Conservation (phyloP, 1,140 invertebrate species). For the Pseudomyrmex flavicornis region DNA sequence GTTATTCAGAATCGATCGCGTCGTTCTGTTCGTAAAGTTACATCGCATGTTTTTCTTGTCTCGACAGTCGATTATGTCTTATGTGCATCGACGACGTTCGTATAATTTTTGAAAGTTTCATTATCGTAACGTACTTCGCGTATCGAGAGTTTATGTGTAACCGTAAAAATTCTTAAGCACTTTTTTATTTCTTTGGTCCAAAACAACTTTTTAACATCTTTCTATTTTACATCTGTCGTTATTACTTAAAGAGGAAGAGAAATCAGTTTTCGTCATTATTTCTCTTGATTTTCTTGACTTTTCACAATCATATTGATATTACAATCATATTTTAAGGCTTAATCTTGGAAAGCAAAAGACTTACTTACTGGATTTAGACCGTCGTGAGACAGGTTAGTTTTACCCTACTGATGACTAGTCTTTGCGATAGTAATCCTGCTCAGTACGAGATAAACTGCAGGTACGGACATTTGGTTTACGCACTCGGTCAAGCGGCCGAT, state of each 20-base stretch:
- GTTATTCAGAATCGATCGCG: conserved; percentile 58
- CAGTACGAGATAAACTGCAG: too few relatives aligned
- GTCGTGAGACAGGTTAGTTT: too few relatives aligned
- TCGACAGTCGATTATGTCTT: conserved; percentile 39
- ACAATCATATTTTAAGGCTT: background rate
- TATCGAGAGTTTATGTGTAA: conserved; percentile 19
- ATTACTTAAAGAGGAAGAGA: background rate
- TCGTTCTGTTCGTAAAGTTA: conserved; percentile 25
- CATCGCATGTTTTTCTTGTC: conserved; percentile 36
- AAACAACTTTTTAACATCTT: background rate
- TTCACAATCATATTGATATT: background rate
- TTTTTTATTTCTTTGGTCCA: background rate
- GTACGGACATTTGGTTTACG: too few relatives aligned
- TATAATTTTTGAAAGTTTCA: conserved; percentile 21
- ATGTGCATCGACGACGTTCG: conserved; percentile 7
- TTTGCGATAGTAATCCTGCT: too few relatives aligned
- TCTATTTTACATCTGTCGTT: conserved; percentile 3
- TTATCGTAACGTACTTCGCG: background rate
- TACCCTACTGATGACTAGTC: too few relatives aligned
- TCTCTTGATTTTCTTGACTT: background rate
- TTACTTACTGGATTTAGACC: background rate
- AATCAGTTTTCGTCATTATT: background rate
- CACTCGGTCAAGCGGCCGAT: conserved; percentile 73
- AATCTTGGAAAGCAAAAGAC: background rate
- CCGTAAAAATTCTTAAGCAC: background rate